Evolutionary conservation across 2,797 vertebrate species (phyloP).

Genomic region (Meda fulgida): DNA sequence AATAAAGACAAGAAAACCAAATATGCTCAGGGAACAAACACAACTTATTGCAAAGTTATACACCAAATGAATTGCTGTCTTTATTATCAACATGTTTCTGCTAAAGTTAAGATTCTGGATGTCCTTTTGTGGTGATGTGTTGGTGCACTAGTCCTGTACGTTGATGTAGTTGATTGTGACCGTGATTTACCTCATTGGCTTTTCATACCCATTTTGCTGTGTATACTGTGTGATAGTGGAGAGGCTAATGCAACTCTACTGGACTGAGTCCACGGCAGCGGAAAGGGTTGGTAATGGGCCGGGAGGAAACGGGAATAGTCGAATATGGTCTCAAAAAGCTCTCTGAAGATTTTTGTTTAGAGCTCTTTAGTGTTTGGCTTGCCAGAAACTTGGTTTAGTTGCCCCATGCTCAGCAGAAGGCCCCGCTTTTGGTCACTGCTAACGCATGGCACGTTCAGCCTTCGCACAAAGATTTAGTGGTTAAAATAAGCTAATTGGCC

Average conservation of each 20-base stretch:
- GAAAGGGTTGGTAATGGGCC: constrained; percentile 52
- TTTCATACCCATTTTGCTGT: constrained; percentile 76
- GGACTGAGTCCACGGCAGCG: constrained; percentile 58
- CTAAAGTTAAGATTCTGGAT: constrained; percentile 74
- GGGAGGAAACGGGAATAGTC: constrained; percentile 48
- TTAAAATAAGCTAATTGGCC: constrained; percentile 66
- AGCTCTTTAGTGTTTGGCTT: constrained; percentile 19
- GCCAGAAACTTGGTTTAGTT: constrained; percentile 36
- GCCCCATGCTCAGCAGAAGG: constrained; percentile 21
- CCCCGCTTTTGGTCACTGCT: constrained; percentile 35
- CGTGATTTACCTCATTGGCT: constrained; percentile 78
- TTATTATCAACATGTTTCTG: constrained; percentile 63
- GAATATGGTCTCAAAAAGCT: constrained; percentile 28
- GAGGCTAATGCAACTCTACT: constrained; percentile 37
- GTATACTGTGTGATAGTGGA: constrained; percentile 65
- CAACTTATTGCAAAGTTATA: constrained; percentile 7
- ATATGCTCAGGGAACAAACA: constrained; percentile 33
- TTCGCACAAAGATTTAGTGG: constrained; percentile 62
- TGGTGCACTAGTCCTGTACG: constrained; percentile 81
- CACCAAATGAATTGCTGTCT: constrained; percentile 38
- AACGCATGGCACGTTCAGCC: constrained; percentile 50
- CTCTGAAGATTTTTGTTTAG: constrained; percentile 37
- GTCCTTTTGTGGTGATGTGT: constrained; percentile 83
- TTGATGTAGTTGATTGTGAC: constrained; percentile 82
- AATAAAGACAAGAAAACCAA: constrained; percentile 40